Conservation (phyloP, 2,888 invertebrate genomes). For the Orchesella flavescens region DNA sequence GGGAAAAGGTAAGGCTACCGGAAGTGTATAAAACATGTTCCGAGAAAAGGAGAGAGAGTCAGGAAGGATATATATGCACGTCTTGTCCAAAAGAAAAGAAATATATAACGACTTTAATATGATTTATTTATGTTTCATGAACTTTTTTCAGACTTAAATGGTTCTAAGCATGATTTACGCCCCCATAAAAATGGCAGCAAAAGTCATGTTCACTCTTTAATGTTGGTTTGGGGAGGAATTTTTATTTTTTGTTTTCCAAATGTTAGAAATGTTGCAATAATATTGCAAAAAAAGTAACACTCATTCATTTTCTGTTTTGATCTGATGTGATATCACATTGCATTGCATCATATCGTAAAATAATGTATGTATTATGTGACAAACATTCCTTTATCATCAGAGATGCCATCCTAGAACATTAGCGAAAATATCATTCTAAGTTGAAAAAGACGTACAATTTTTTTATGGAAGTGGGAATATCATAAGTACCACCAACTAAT, state of each 20-base stretch:
- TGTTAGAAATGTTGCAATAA: background rate
- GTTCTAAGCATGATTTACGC: constrained; percentile 51
- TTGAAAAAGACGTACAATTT: too few species aligned
- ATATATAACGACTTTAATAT: constrained; percentile 39
- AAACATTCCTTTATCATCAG: too few species aligned
- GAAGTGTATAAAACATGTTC: background rate
- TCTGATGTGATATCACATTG: too few species aligned
- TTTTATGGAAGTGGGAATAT: too few species aligned
- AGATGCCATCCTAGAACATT: too few species aligned
- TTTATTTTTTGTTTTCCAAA: background rate
- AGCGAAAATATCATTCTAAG: too few species aligned
- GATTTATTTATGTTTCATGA: constrained; percentile 53
- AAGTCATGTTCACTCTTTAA: constrained; percentile 17
- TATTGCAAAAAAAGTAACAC: background rate
- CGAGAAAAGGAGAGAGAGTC: background rate
- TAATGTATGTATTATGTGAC: too few species aligned
- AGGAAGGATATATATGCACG: background rate
- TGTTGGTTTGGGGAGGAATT: constrained; percentile 25
- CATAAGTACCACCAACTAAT: too few species aligned
- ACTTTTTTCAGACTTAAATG: constrained; percentile 53
- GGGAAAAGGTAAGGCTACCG: too few species aligned
- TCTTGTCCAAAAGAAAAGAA: background rate
- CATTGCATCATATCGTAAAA: too few species aligned
- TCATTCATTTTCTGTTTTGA: background rate
- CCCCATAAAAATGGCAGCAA: constrained; percentile 41